Base-by-base conservation (phyloP, 2,797 vertebrate genomes). In the Dipus sagitta region DNA sequence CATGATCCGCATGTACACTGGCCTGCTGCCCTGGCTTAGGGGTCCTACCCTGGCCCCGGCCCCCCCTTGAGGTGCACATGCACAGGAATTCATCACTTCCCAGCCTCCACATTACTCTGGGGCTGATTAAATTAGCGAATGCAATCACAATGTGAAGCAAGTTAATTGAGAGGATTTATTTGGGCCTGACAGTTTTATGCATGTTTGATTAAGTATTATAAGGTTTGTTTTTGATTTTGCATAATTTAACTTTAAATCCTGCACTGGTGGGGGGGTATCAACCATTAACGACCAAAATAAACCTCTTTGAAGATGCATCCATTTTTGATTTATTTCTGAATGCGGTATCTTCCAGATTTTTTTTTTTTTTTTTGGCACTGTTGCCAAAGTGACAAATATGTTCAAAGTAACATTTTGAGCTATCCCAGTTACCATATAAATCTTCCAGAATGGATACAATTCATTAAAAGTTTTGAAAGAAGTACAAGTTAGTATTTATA, bases 221-320 rank as follows among this genome's bases (percentile, higher is more conserved):
- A 98, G 98, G 98, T 98, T 98, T 99, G 98, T 98, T 99, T 99
- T 99, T 98, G 98, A 99, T 99, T 99, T 99, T 98, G 98, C 98
- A 99, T 99, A 99, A 99, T 99, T 98, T 98, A 98, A 98, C 98
- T 99, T 99, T 98, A 99, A 98, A 99, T 98, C 98, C 98, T 98
- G 92, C 82, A 26, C 96, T 88, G 97, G 97, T 97, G 98, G 97
- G 98, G 98, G 97, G 68, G 90, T 83, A 98, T 98, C 97, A 97
- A 83, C 97, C 97, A 98, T 98, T 98, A 98, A 98, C 98, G 98
- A 98, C 98, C 96, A 86, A 98, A 98, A 99, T 98, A 98, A 99
- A 99, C 95, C 98, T 98, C 97, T 98, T 98, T 98, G 96, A 97
- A 98, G 98, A 97, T 85, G 93, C 90, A 93, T 90, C 93, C 97